Evolutionary conservation across 1,140 invertebrate species (phyloP), one percentile per base, ranked within the genome.

Genomic region (Chelonus insularis): DNA sequence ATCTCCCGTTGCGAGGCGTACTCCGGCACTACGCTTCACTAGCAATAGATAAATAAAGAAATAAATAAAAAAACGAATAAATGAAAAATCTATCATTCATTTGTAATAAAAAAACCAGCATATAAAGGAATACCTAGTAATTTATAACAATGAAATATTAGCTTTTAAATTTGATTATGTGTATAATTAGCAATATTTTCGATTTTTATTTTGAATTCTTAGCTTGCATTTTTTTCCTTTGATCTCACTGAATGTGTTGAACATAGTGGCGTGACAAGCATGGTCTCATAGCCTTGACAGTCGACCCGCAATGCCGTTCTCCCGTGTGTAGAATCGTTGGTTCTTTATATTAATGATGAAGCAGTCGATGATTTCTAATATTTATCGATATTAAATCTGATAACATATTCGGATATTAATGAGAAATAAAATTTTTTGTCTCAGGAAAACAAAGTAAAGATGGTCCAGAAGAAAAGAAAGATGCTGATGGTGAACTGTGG

Each of bases 401-500:
- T 21, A n/a, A n/a, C n/a, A n/a, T n/a, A n/a, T n/a, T 43, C 5
- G n/a, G 14, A 4, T 16, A 1, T 43, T 14, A 43, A 7, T 16
- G 16, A 45, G 16, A 7, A 20, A 50, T 50, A n/a, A 50, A 29
- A 47, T 21, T 47, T 59, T 65, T 51, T 29, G 14, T 73, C 73
- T 3, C 67, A 81, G 80, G 78, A 47, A 82, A 82, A 78, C 79
- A 81, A 72, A 75, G 70, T 39, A 81, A 81, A 73, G 79, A 81
- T 78, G 78, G 77, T 70, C 78, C 78, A 84, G 91, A 93, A 72
- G 89, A 91, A 75, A 92, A 91, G 79, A 87, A 86, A 68, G 91
- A 93, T 77, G 91, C 92, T 72, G 90, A 92, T 73, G 89, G 84
- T 65, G 92, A 93, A 78, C 84, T 92, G 57, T 94, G 92, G 92